Evolutionary conservation across 35 echinoderm and acorn worm species (phyloP), one percentile per base, ranked within the genome.

Genomic region (Lytechinus pictus): DNA sequence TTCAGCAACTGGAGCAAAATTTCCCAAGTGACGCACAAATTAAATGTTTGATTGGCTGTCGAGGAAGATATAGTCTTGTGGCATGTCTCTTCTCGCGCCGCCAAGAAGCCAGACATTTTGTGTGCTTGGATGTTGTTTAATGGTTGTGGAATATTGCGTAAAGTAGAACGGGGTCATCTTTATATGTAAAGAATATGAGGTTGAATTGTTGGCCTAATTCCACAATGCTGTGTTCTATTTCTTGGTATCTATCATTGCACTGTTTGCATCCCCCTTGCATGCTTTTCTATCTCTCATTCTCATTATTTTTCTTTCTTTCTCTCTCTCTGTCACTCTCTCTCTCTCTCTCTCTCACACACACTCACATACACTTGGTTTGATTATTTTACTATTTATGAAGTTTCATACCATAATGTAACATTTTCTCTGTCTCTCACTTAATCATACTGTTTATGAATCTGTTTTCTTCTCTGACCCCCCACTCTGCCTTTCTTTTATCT

Each of bases 21-120:
- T 16, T 79, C 66, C 66, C 66, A 79, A 79, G 66, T 79, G 66
- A 79, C 66, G 66, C 66, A 79, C 66, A 79, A 79, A 79, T 79
- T 79, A 79, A 79, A 79, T 79, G 19, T 79, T 79, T 79, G 66
- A 79, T 79, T 79, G 66, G 66, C 66, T 79, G 66, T 79, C 21
- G 5, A 24, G 66, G 21, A 79, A 19, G 16, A 79, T 79, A 6
- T 79, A 79, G 19, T 24, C 66, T 14, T 7, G 66, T 79, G n/a
- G 66, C 66, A 79, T 24, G 66, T 79, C 66, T 79, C 66, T 24
- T 79, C 66, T 16, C 24, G 66, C 66, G 66, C 56, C 56, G 56
- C 66, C 66, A 79, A 79, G 66, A 79, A 24, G n/a, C 2, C 16
- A 79, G 66, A 79, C 66, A 79, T 79, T 16, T 79, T 79, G 16